These are phyloP conservation scores for Trachymyrmex septentrionalis DNA, from an alignment of 1,140 invertebrate genomes.

Conservation along the genomic window DNA sequence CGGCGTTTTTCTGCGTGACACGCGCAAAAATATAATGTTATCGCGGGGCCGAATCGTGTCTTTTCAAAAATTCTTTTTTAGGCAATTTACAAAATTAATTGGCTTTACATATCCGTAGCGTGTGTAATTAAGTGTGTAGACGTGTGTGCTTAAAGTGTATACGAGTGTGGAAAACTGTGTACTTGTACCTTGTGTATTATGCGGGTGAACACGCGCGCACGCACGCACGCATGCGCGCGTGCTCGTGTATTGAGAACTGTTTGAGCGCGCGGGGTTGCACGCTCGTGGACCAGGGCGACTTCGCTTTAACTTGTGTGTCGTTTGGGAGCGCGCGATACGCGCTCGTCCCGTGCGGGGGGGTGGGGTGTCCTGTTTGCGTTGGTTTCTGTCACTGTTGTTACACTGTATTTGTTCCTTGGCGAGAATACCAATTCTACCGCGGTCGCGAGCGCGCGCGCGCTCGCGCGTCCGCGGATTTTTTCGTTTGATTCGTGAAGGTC, in stretches of 20 bases:
- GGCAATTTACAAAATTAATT: constrained; percentile 87
- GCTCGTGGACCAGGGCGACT: constrained; percentile 84
- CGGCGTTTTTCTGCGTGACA: constrained; percentile 49
- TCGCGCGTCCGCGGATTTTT: constrained; percentile 73
- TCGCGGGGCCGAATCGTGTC: constrained; percentile 66
- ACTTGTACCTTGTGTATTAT: constrained; percentile 43
- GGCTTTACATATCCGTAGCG: constrained; percentile 87
- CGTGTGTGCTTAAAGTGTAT: constrained; percentile 72
- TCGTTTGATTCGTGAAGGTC: constrained; percentile 84
- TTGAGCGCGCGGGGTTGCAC: constrained; percentile 84
- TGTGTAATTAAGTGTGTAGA: constrained; percentile 81
- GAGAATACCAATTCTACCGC: constrained; percentile 81
- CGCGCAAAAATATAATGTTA: constrained; percentile 57
- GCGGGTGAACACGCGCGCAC: constrained; percentile 78
- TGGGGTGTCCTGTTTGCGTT: constrained; percentile 68
- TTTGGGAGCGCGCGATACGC: not conserved
- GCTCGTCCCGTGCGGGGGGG: not conserved
- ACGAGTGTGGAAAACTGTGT: constrained; percentile 60
- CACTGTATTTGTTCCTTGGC: constrained; percentile 75
- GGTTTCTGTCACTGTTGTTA: constrained; percentile 74
- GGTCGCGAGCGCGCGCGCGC: constrained; percentile 40
- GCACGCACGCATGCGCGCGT: constrained; percentile 80
- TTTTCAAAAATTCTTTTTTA: constrained; percentile 64
- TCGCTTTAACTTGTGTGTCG: constrained; percentile 54
- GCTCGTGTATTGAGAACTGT: constrained; percentile 78